Conservation (phyloP, 2,888 invertebrate species). For the Drosophila kambysellisi region DNA sequence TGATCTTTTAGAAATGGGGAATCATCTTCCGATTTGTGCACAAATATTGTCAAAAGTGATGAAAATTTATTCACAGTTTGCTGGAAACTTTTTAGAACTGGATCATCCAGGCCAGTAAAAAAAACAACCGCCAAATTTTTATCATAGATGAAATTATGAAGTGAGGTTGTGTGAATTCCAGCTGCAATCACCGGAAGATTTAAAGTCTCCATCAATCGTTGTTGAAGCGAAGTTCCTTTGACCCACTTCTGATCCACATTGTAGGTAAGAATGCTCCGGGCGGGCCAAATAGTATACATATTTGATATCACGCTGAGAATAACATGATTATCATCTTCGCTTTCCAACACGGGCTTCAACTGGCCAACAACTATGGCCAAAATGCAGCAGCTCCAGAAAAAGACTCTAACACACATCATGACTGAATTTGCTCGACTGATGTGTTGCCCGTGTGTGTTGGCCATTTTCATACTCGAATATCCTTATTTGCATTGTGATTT, state of each 20-base stretch:
- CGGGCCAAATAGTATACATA: fast-evolving
- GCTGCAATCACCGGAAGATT: conserved; percentile 13
- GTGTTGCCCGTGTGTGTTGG: too few relatives aligned
- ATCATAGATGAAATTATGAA: neutral
- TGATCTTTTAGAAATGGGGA: neutral
- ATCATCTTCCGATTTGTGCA: neutral
- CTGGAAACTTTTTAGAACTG: neutral
- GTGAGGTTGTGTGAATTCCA: neutral
- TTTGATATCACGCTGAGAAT: neutral
- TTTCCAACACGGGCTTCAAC: conserved; percentile 3
- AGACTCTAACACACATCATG: conserved; percentile 28
- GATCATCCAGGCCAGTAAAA: conserved; percentile 5
- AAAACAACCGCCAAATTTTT: neutral
- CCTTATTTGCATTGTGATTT: conserved; percentile 33
- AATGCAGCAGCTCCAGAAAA: conserved; percentile 16
- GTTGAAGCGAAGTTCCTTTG: neutral
- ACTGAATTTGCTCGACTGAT: conserved; percentile 24
- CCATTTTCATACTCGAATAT: neutral
- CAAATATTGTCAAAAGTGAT: neutral
- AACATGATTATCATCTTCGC: neutral
- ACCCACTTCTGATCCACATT: neutral
- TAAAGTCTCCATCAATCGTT: conserved; percentile 10
- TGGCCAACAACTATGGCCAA: conserved; percentile 10
- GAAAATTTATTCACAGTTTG: neutral
- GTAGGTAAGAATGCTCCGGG: conserved; percentile 1